A percentile compares a stretch with the other conserved stretches of the same genome.
Conservation (phyloP, 1,140 invertebrate species). For the Cardiocondyla obscurior region DNA sequence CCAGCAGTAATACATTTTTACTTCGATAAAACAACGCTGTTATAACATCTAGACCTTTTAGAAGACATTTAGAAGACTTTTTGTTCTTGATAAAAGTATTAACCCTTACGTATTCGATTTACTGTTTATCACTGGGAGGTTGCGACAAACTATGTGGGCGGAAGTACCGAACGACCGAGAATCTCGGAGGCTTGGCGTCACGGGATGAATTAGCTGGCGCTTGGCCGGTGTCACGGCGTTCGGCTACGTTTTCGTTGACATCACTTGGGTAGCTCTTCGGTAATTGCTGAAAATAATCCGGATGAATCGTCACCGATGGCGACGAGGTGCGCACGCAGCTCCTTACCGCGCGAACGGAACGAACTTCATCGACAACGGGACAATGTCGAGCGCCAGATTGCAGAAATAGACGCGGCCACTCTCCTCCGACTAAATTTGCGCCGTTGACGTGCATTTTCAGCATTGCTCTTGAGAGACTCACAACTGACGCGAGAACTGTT, state of each 20-base stretch:
- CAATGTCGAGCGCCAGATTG: slow-evolving; percentile 33
- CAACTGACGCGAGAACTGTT: not conserved
- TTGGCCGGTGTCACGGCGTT: slow-evolving; percentile 19
- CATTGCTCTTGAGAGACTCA: slow-evolving; percentile 12
- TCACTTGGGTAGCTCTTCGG: slow-evolving; percentile 46
- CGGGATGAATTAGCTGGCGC: slow-evolving; percentile 47
- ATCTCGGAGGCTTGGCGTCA: slow-evolving; percentile 43
- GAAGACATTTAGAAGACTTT: too few relatives aligned
- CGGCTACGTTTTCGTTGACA: slow-evolving; percentile 52
- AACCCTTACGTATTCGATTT: too few relatives aligned
- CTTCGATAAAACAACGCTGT: too few relatives aligned
- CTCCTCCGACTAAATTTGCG: slow-evolving; percentile 13
- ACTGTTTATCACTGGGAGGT: not conserved
- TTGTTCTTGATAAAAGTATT: not conserved
- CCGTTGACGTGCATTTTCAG: slow-evolving; percentile 15
- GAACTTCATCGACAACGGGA: slow-evolving; percentile 3
- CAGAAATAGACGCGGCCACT: slow-evolving; percentile 47
- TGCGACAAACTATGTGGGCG: not conserved
- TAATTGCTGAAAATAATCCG: slow-evolving; percentile 78
- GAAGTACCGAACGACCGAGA: not conserved
- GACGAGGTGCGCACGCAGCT: not conserved
- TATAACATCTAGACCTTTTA: not conserved
- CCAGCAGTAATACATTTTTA: too few relatives aligned
- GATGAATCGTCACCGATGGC: slow-evolving; percentile 68
- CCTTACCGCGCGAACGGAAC: slow-evolving; percentile 4